Base-by-base conservation (phyloP, 2,888 invertebrate genomes). In the Hirtodrosophila confusa region DNA sequence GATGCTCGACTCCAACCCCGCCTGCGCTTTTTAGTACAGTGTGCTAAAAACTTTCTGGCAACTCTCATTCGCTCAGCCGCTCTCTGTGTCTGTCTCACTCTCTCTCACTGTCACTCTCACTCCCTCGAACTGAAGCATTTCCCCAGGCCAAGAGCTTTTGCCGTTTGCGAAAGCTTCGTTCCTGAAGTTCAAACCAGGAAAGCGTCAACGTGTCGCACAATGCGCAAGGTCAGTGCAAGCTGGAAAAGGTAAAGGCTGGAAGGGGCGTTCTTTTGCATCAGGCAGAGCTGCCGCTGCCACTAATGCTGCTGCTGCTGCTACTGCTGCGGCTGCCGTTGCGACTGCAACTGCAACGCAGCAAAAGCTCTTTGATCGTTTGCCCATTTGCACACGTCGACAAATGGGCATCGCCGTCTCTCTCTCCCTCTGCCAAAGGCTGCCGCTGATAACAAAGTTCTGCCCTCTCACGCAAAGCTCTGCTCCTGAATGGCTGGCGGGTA, bases 171-270 rank as follows among this genome's bases (percentile, higher is more conserved):
- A 75, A 87, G 88, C 85, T 85, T 77, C 35, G 62, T 88, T 88
- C 88, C 88, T 60, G 88, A 85, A 88, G 88, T 88, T 87, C 45
- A 56, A 49, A 58, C 67, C 84, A 65, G 85, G 86, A 60, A 31
- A 62, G 39, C 27, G 57, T 56, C 65, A 83, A 88, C 80, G 78
- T 69, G 51, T 51, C 54, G 62, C 80, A 78, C 67, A 83, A 64
- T 85, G 88, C 86, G 86, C 86, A 86, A 86, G 86, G 86, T 88
- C 86, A 88, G 86, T 86, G 86, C 88, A 88, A 76, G 85, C 78
- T 88, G 84, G 53, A 64, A 66, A 69, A 82, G 83, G 67, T 75
- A 62, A 53, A 72, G 64, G 76, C 67, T 75, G 80, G 36, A 54
- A 62, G 76, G 72, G 71, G 72, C 31, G 9, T 27, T 5, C 27